phyloP scores from a whole-genome alignment of 1,140 invertebrate species.

The Halyomorpha halys region DNA sequence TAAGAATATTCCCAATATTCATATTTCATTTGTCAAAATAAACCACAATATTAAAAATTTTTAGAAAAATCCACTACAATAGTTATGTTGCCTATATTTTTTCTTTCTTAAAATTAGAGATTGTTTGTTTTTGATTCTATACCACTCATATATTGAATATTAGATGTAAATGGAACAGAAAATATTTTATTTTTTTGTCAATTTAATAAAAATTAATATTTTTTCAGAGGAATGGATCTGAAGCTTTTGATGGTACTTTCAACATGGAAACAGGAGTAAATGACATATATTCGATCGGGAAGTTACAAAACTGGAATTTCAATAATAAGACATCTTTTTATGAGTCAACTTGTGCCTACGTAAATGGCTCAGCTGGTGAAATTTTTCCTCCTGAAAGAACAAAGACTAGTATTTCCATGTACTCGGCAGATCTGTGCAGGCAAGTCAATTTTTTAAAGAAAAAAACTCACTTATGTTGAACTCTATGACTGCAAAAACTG shows the following conservation, averaged over 20 bases:
- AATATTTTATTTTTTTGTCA: neutral
- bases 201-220: neutral
- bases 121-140: no score
- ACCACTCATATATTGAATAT: no score
- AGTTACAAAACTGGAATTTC: constrained; percentile 58
- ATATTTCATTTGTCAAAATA: no score
- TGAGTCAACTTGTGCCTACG: constrained; percentile 43
- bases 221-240: constrained; percentile 56
- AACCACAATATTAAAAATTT: no score
- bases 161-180: no score
- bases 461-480: no score
- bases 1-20: no score
- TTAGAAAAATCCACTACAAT: no score
- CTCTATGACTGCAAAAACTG: no score
- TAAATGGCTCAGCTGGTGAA: constrained; percentile 64
- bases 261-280: constrained; percentile 59
- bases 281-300: constrained; percentile 49
- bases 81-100: no score
- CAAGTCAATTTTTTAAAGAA: constrained; percentile 24
- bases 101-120: no score
- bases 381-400: constrained; percentile 56
- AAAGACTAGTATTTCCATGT: constrained; percentile 44
- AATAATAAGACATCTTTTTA: constrained; percentile 47
- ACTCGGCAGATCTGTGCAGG: constrained; percentile 59
- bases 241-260: constrained; percentile 55